Evolutionary conservation across 2,113 vertebrate species (phyloP), one percentile per base, ranked within the genome.

Genomic region (Hylia prasina): DNA sequence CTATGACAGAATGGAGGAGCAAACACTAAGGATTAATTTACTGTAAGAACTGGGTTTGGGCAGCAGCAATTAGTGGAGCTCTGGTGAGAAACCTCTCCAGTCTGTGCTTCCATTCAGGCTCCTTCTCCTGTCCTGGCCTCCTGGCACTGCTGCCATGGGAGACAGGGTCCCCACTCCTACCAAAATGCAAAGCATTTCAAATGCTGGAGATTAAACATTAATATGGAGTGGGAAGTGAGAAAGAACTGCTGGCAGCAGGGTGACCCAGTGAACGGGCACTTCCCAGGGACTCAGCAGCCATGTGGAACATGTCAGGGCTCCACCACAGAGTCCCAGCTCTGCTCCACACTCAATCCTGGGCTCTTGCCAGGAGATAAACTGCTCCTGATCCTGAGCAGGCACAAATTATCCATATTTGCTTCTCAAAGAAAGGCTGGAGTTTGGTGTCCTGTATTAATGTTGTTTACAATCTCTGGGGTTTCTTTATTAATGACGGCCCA

Each of bases 281-380:
- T 81, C 54, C 23, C 31, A 35, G 40, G 57, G 77, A n/a, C 35
- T 37, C 13, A 0, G n/a, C 40, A 47, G 66, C 66, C 56, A 19
- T 1, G 4, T 13, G 71, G 51, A 82, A 35, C 3, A 1, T 3
- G 65, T 42, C 48, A 33, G 23, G 10, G 54, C 47, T 48, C 25
- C 7, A 6, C 13, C 27, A 14, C 3, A 0, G 39, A 13, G 24
- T 47, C n/a, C 37, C n/a, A 6, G 2, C n/a, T 82, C 22, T 45
- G 33, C 51, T 64, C 5, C 2, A 7, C 3, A 2, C 30, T 75
- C 56, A 19, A 5, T 33, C 40, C 15, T 7, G 5, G 30, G 25
- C 57, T 66, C 63, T 58, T 39, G 11, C 30, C 7, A 1, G 30
- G 61, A 54, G 42, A 50, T 35, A 17, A 25, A 19, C 42, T 72